A percentile compares a stretch with the other conserved stretches of the same genome.
Evolutionary conservation across 1,140 invertebrate species (phyloP).

Genomic region (Pararge aegeria): DNA sequence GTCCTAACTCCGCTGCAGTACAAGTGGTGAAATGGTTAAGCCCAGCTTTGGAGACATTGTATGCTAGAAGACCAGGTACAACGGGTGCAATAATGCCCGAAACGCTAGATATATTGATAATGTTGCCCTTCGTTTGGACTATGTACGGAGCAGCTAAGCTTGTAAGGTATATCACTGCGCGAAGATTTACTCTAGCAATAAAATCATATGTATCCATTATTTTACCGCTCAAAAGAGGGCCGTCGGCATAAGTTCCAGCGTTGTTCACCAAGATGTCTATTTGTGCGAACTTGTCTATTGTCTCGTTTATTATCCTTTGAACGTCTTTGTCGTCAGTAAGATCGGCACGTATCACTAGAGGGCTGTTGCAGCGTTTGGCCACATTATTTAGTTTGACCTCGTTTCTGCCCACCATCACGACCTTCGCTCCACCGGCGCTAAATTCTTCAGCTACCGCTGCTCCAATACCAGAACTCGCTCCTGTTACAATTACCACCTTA

Average conservation of each 20-base stretch:
- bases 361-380: neutral
- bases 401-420: neutral
- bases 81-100: neutral
- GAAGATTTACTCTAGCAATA: neutral
- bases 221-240: neutral
- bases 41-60: neutral
- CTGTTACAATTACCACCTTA: neutral
- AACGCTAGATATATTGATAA: neutral
- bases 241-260: neutral
- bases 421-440: neutral
- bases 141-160: conserved; percentile 1
- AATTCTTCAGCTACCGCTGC: neutral
- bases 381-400: neutral
- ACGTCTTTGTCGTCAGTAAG: neutral
- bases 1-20: neutral
- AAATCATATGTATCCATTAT: neutral
- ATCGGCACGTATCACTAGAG: neutral
- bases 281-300: neutral
- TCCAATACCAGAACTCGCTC: neutral
- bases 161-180: neutral
- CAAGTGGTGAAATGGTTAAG: neutral
- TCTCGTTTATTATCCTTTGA: neutral
- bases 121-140: neutral
- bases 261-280: neutral
- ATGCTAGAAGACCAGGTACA: neutral